Conservation (phyloP, 2,113 vertebrate species). For the Macaca nemestrina region DNA sequence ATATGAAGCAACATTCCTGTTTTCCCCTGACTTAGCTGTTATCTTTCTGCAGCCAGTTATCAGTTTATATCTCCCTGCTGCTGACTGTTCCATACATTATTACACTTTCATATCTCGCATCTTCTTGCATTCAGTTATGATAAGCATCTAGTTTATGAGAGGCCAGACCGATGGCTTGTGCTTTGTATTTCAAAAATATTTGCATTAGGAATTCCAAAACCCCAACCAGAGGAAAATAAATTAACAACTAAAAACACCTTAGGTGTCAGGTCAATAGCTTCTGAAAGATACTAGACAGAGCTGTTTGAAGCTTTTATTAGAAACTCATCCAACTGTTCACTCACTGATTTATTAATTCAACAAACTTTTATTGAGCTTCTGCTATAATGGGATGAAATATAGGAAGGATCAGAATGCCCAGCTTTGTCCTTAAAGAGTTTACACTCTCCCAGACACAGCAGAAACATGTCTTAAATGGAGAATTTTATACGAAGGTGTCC, state of each 20-base stretch:
- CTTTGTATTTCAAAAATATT: conserved; percentile 71
- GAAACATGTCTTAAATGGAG: not conserved
- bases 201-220: conserved; percentile 53
- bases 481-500: not conserved
- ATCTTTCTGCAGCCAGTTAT: conserved; percentile 15
- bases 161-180: not conserved
- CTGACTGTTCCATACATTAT: not conserved
- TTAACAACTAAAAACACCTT: conserved; percentile 59
- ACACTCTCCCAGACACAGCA: not conserved
- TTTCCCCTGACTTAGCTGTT: not conserved
- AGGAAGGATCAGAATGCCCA: not conserved
- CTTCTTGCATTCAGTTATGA: not conserved
- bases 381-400: not conserved
- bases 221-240: conserved; percentile 49
- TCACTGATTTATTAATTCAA: conserved; percentile 65
- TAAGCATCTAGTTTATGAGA: conserved; percentile 46
- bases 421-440: not conserved
- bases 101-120: not conserved
- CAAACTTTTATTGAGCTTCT: conserved; percentile 53
- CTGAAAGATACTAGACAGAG: conserved; percentile 42
- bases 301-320: conserved; percentile 61
- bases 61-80: not conserved
- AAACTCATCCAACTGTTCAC: conserved; percentile 56
- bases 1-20: not conserved
- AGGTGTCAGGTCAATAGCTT: conserved; percentile 59